Conservation (phyloP, 2,888 invertebrate species). For the Ametastegia equiseti region DNA sequence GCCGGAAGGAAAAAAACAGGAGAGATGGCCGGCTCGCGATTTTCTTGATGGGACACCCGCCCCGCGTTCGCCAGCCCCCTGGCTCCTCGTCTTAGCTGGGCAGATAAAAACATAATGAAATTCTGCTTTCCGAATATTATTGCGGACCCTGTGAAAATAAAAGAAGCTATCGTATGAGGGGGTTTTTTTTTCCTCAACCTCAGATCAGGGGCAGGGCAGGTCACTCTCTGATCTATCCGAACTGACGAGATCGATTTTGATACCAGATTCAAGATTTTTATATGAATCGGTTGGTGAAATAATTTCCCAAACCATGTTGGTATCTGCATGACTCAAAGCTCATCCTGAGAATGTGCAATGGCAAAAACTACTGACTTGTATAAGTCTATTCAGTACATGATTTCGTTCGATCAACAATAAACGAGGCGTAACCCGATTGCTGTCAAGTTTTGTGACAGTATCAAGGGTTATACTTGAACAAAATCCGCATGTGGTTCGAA, state of each 20-base stretch:
- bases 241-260: neutral
- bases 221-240: neutral
- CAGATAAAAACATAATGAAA: slow-evolving; percentile 45
- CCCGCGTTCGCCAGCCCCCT: slow-evolving; percentile 23
- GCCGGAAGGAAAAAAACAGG: slow-evolving; percentile 42
- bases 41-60: slow-evolving; percentile 45
- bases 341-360: no score
- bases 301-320: no score
- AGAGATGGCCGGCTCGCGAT: slow-evolving; percentile 40
- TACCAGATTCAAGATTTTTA: neutral
- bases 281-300: neutral
- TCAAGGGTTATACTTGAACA: neutral
- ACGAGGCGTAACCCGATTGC: no score
- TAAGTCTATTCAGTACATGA: neutral
- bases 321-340: neutral
- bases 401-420: neutral
- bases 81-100: slow-evolving; percentile 27
- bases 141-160: slow-evolving; percentile 38
- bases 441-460: neutral
- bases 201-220: no score
- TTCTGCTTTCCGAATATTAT: slow-evolving; percentile 45
- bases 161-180: slow-evolving; percentile 18
- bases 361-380: no score
- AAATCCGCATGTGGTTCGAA: neutral
- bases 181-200: slow-evolving; percentile 5